Percentiles rank a stretch among this genome's conserved stretches.
phyloP scores from a whole-genome alignment of 1,140 invertebrate species.

The Neomicropteryx cornuta region DNA sequence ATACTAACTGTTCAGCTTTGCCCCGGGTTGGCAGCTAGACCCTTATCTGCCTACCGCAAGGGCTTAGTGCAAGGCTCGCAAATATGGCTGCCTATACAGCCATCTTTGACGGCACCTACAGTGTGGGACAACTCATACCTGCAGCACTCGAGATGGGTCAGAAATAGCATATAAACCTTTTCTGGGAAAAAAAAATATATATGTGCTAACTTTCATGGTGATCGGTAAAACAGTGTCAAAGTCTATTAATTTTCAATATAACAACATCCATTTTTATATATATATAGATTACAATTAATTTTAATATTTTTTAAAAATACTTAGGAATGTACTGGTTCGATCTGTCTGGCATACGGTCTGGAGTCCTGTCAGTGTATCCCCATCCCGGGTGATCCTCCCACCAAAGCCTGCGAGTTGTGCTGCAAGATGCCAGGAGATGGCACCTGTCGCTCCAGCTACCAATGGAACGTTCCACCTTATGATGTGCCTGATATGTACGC shows the following conservation, averaged over 20 bases:
- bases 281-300: not conserved
- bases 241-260: not conserved
- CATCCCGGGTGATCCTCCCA: conserved; percentile 59
- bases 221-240: not conserved
- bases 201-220: not conserved
- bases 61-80: no score
- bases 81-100: no score
- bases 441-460: conserved; percentile 75
- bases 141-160: no score
- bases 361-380: conserved; percentile 92
- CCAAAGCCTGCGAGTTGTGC: conserved; percentile 82
- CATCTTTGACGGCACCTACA: no score
- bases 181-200: no score
- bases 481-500: conserved; percentile 88
- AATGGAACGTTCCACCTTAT: conserved; percentile 79
- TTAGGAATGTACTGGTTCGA: conserved; percentile 33
- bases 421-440: conserved; percentile 81
- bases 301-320: no score
- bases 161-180: no score
- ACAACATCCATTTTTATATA: not conserved
- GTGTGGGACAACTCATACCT: no score
- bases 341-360: conserved; percentile 64
- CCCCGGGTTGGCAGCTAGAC: no score
- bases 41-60: no score
- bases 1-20: no score